These are phyloP conservation scores for Mormoops blainvillei DNA, from an alignment of 2,113 vertebrate genomes.

Conservation along the genomic window DNA sequence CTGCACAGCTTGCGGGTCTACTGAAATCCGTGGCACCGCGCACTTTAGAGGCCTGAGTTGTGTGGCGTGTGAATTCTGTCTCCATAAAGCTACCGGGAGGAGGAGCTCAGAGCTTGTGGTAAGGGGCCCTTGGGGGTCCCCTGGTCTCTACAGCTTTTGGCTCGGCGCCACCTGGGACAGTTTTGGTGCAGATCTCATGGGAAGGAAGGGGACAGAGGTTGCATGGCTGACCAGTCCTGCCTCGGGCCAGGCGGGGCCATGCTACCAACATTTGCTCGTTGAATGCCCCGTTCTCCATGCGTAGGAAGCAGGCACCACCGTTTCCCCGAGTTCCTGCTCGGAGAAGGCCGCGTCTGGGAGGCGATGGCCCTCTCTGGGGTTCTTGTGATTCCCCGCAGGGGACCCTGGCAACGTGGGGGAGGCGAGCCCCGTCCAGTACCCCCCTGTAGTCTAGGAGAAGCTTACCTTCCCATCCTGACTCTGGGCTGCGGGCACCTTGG, in stretches of 20 bases:
- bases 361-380: rapidly evolving
- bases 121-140: rapidly evolving
- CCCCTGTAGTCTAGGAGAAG: not conserved
- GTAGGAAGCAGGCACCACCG: rapidly evolving
- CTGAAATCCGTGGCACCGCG: rapidly evolving
- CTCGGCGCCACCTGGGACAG: rapidly evolving
- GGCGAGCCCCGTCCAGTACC: not conserved
- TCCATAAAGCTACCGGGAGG: rapidly evolving
- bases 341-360: not conserved
- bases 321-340: rapidly evolving
- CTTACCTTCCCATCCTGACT: rapidly evolving
- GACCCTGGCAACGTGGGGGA: rapidly evolving
- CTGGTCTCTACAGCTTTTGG: not conserved
- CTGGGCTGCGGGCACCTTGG: rapidly evolving
- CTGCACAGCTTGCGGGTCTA: rapidly evolving
- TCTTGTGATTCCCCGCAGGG: rapidly evolving
- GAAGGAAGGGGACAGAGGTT: not conserved
- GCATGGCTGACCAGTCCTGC: rapidly evolving
- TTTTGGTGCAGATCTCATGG: rapidly evolving
- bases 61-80: not conserved
- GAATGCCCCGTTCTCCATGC: rapidly evolving
- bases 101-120: rapidly evolving
- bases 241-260: rapidly evolving
- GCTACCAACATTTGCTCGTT: rapidly evolving
- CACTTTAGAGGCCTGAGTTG: rapidly evolving